phyloP scores from a whole-genome alignment of 1,140 invertebrate species.

The Drosophila chauvacae region DNA sequence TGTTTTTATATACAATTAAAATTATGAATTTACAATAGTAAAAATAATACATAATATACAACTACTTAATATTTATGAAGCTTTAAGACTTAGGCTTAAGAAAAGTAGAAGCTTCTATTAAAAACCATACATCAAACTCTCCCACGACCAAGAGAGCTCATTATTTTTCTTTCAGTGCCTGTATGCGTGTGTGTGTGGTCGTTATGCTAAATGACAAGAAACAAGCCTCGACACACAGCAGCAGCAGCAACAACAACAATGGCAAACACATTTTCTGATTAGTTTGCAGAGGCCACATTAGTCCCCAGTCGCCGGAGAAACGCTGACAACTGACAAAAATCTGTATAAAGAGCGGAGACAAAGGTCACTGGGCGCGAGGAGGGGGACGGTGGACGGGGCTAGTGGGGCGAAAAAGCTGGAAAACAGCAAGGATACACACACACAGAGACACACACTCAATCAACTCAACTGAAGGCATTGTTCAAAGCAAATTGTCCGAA shows the following conservation, averaged over 20 bases:
- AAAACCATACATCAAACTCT: neutral
- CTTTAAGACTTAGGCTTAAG: neutral
- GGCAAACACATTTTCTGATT: conserved; percentile 73
- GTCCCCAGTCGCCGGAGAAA: conserved; percentile 37
- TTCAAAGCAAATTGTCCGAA: conserved; percentile 19
- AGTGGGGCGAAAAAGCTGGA: conserved; percentile 12
- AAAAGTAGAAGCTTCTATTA: neutral
- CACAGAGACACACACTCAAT: conserved; percentile 1
- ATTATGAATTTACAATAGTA: too few relatives aligned
- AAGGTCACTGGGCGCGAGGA: conserved; percentile 24
- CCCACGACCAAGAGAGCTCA: fast-evolving
- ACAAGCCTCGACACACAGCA: conserved; percentile 27
- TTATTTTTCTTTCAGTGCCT: neutral
- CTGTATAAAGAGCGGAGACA: conserved; percentile 32
- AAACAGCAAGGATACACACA: conserved; percentile 12
- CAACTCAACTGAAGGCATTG: neutral
- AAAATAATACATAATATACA: too few relatives aligned
- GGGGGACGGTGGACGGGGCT: neutral
- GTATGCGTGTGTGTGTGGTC: conserved; percentile 20
- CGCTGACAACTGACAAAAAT: conserved; percentile 59
- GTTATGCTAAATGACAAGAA: conserved; percentile 59
- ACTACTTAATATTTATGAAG: neutral
- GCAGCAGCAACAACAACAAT: conserved; percentile 33
- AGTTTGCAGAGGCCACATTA: conserved; percentile 63
- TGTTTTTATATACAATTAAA: too few relatives aligned